Conservation (phyloP, 2,888 invertebrate species). For the Lochmaea crataegi region DNA sequence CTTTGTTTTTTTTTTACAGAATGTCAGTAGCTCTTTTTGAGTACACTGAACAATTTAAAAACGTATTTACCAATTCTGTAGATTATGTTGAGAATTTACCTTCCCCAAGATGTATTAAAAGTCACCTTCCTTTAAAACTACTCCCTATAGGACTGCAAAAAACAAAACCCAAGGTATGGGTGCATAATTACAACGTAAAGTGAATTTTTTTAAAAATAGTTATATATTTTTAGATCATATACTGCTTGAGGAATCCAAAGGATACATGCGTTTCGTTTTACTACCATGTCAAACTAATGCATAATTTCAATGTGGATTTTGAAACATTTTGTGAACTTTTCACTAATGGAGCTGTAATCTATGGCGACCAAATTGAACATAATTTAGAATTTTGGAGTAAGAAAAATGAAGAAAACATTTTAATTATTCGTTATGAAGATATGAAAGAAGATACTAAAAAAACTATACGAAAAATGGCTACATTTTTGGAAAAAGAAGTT, state of each 20-base stretch:
- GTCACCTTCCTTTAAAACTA: constrained; percentile 79
- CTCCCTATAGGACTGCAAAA: constrained; percentile 73
- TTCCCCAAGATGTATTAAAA: constrained; percentile 79
- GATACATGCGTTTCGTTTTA: constrained; percentile 91
- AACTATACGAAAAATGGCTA: constrained; percentile 71
- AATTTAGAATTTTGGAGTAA: constrained; percentile 76
- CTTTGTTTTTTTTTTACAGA: constrained; percentile 41
- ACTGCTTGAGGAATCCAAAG: constrained; percentile 89
- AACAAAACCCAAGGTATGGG: constrained; percentile 78
- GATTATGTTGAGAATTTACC: constrained; percentile 75
- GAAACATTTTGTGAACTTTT: constrained; percentile 83
- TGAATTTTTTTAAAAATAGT: neutral
- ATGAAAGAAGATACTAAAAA: constrained; percentile 79
- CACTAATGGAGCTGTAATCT: constrained; percentile 74
- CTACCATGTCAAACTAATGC: constrained; percentile 81
- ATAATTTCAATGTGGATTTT: constrained; percentile 71
- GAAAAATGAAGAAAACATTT: constrained; percentile 76
- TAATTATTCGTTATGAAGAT: constrained; percentile 86
- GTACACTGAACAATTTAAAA: constrained; percentile 48
- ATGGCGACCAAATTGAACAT: constrained; percentile 76
- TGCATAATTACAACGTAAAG: neutral
- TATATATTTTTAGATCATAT: constrained; percentile 75
- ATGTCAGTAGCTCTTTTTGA: constrained; percentile 49
- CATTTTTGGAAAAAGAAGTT: constrained; percentile 76
- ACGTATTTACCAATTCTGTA: constrained; percentile 76